A percentile compares a stretch with the other conserved stretches of the same genome.
Conservation (phyloP, 2,113 vertebrate genomes). For the Saccopteryx leptura region DNA sequence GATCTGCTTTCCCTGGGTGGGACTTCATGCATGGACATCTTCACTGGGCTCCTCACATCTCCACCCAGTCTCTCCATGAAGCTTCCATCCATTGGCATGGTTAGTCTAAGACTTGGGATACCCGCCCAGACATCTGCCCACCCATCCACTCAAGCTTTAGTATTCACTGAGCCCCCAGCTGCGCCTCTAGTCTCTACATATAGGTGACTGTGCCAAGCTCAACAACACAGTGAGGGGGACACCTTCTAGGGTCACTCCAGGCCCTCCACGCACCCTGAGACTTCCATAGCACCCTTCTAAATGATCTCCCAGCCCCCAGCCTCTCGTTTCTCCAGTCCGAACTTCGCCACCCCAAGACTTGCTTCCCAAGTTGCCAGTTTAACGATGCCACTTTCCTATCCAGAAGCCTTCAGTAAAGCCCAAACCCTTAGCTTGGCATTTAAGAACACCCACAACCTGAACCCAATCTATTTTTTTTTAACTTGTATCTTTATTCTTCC, state of each 20-base stretch:
- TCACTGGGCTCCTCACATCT: not conserved
- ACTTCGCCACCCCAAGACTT: not conserved
- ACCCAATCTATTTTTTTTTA: conserved; percentile 3
- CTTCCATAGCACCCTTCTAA: not conserved
- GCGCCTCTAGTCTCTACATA: not conserved
- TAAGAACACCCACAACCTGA: not conserved
- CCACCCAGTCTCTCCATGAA: not conserved
- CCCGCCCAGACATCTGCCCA: not conserved
- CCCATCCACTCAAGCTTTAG: not conserved
- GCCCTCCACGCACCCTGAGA: not conserved
- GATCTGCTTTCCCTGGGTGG: not conserved
- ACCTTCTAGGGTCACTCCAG: not conserved
- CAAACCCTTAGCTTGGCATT: not conserved
- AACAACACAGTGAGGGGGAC: not conserved
- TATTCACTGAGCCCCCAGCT: not conserved
- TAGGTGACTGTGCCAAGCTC: not conserved
- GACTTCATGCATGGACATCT: not conserved
- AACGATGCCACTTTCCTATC: not conserved
- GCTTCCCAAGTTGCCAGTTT: not conserved
- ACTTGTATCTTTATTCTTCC: conserved; percentile 25
- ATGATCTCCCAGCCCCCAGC: not conserved
- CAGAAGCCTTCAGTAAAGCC: not conserved
- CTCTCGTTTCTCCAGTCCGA: not conserved
- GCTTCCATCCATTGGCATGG: not conserved
- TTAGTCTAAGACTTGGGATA: not conserved